Evolutionary conservation across 1,140 invertebrate genomes (phyloP), one percentile per base, ranked within the genome.

Genomic region (Bombus consobrinus): DNA sequence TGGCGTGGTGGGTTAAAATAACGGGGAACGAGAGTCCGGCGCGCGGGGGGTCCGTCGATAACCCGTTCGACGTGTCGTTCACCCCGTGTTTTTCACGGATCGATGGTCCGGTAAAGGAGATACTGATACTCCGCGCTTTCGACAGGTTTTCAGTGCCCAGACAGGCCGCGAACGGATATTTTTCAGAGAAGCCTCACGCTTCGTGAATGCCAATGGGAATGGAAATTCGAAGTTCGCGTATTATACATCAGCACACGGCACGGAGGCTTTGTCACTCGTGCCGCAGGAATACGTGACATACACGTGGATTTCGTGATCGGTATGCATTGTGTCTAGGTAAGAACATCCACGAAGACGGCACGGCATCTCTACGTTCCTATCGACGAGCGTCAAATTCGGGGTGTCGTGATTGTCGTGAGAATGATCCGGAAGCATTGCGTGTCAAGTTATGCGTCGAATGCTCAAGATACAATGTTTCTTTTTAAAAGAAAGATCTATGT

Each of bases 21-120:
- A 77, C 34, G 34, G 34, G 32, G 4, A 72, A 34, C 64, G 28
- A 18, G 74, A 3, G 12, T 76, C 25, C 32, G 43, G 28, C 6
- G 57, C n/a, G 77, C 32, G n/a, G 59, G 32, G 28, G 62, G 53
- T 15, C n/a, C 18, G 22, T 25, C 41, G 68, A 66, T 53, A 87
- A 76, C 68, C 57, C 66, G 66, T 80, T 69, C 41, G 72, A 64
- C 64, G 74, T 83, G 87, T 80, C 88, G 73, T 89, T 83, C 72
- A 66, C 47, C 43, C 72, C 53, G 73, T 85, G 43, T 87, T 81
- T 89, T 66, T 76, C 32, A 80, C 77, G 72, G 87, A 89, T 89
- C 87, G 76, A 39, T 76, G 77, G 74, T 57, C 64, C 74, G 15
- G 81, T 73, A 83, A 87, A 89, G 80, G 73, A 81, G 76, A 89